Conservation (phyloP, 2,888 invertebrate species). For the Sclerodermus sp. region DNA sequence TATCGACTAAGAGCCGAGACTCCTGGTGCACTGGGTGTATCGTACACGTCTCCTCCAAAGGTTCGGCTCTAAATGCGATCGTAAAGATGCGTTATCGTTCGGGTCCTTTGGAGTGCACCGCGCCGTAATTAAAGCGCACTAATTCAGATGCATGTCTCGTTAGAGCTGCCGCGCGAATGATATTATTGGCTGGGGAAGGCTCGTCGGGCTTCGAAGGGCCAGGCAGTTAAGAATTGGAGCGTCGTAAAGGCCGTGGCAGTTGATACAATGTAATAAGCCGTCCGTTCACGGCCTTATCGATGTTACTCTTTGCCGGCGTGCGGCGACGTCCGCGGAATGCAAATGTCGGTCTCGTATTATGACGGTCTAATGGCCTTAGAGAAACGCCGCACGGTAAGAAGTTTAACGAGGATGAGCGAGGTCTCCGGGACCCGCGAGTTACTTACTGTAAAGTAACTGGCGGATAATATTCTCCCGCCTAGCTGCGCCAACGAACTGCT, state of each 20-base stretch:
- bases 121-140: no score
- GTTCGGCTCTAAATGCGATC: no score
- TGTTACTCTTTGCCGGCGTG: not conserved
- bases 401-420: conserved; percentile 24
- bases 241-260: no score
- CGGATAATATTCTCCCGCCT: not conserved
- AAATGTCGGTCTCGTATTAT: conserved; percentile 13
- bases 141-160: no score
- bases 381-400: conserved; percentile 27
- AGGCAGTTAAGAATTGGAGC: not conserved
- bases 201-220: no score
- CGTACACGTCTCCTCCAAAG: no score
- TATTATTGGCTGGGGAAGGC: not conserved
- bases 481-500: not conserved
- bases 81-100: not conserved
- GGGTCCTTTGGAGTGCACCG: not conserved
- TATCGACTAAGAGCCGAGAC: no score
- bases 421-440: conserved; percentile 1
- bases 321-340: not conserved
- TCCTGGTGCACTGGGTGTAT: no score
- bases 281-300: conserved; percentile 1
- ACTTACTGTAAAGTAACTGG: not conserved
- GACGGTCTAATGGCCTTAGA: conserved; percentile 21
- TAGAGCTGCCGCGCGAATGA: no score
- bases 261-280: not conserved